phyloP scores from a whole-genome alignment of 2,888 invertebrate species.

The Dermolepida albohirtum region DNA sequence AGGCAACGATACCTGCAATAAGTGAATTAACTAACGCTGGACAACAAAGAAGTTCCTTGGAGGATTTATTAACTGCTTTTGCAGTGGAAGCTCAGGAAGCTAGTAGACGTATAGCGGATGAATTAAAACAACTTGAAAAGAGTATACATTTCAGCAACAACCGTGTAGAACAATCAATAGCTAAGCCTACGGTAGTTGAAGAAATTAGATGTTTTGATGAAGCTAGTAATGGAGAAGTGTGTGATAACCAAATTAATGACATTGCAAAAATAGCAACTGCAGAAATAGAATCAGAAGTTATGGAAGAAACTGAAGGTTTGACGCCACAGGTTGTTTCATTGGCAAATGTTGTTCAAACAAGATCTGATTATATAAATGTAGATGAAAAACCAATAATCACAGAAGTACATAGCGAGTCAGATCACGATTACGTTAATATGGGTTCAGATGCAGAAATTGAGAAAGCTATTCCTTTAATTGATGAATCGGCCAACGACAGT shows the following conservation, averaged over 20 bases:
- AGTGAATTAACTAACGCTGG: conserved; percentile 47
- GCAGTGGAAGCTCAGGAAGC: conserved; percentile 82
- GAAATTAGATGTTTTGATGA: conserved; percentile 29
- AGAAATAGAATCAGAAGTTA: conserved; percentile 49
- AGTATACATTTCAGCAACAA: conserved; percentile 32
- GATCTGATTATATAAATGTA: conserved; percentile 47
- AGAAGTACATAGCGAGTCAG: conserved; percentile 53
- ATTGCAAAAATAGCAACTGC: conserved; percentile 54
- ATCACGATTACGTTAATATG: conserved; percentile 62
- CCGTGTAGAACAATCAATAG: conserved; percentile 6
- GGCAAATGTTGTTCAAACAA: conserved; percentile 60
- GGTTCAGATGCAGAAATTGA: conserved; percentile 53
- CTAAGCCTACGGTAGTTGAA: conserved; percentile 5
- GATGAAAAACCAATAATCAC: conserved; percentile 45
- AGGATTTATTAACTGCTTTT: conserved; percentile 79
- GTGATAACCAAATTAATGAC: conserved; percentile 2
- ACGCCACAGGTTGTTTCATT: conserved; percentile 53
- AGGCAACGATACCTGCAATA: conserved; percentile 26
- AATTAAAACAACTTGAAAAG: conserved; percentile 61
- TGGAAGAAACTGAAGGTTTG: conserved; percentile 57
- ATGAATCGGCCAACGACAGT: conserved; percentile 35
- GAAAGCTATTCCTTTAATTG: conserved; percentile 44
- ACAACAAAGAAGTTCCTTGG: conserved; percentile 65
- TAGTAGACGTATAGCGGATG: conserved; percentile 71
- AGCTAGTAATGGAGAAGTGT: not conserved